Percentiles rank a stretch among this genome's conserved stretches.
Conservation (phyloP, 2,113 vertebrate genomes). For the Dicaeum eximium region DNA sequence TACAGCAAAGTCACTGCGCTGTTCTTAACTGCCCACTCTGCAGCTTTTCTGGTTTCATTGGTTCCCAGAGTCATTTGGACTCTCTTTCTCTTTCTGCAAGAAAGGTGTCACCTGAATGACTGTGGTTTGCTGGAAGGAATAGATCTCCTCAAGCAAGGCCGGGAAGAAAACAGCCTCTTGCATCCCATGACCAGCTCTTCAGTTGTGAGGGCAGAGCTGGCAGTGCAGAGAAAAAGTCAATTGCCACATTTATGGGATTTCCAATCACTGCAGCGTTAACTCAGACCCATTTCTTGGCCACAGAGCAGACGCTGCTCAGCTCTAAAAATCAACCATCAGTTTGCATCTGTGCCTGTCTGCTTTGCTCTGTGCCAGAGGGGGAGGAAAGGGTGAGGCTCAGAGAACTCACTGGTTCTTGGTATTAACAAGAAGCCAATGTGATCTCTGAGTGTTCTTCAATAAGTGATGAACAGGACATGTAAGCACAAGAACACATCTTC, state of each 20-base stretch:
- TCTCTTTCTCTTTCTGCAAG: neutral
- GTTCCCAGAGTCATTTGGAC: neutral
- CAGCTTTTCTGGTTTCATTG: neutral
- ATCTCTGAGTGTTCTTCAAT: conserved; percentile 55
- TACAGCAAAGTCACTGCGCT: neutral
- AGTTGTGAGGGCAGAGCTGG: neutral
- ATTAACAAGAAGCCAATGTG: conserved; percentile 3
- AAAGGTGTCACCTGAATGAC: neutral
- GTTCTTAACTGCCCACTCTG: neutral
- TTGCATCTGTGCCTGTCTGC: neutral
- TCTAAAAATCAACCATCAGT: neutral
- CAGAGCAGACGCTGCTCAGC: neutral
- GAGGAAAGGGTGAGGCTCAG: neutral
- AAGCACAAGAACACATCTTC: conserved; percentile 45
- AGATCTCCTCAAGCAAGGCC: neutral
- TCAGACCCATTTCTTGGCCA: neutral
- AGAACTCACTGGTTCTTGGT: neutral
- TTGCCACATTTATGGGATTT: neutral
- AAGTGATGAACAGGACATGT: conserved; percentile 46
- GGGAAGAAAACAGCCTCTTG: neutral
- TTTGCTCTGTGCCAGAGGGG: neutral
- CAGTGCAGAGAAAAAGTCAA: neutral
- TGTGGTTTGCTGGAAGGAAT: neutral
- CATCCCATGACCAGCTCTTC: neutral
- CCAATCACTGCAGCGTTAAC: neutral